Percentiles rank a stretch among this genome's conserved stretches.
phyloP scores from a whole-genome alignment of 1,140 invertebrate species.

The Araneus ventricosus region DNA sequence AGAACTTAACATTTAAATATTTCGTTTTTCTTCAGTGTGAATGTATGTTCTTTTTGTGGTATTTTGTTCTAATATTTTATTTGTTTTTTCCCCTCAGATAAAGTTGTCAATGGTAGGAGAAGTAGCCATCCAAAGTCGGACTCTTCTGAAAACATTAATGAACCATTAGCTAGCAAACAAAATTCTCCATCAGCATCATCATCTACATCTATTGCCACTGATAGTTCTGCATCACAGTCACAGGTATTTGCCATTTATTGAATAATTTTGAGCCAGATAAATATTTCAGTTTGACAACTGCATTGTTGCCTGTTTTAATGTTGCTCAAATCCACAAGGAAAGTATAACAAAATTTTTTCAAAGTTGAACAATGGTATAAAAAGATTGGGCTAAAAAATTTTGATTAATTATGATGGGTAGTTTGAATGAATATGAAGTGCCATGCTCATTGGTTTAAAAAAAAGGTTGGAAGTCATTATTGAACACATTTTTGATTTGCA shows the following conservation, averaged over 20 bases:
- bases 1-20: no score
- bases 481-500: no score
- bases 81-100: neutral
- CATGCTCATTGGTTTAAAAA: no score
- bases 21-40: no score
- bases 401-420: no score
- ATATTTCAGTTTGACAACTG: neutral
- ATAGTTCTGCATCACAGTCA: conserved; percentile 79
- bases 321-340: neutral
- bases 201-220: conserved; percentile 89
- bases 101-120: conserved; percentile 41
- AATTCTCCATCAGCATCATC: conserved; percentile 85
- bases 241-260: no score
- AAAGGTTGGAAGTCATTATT: no score
- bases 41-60: no score
- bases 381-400: no score
- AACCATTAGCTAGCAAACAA: conserved; percentile 63
- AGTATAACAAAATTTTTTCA: neutral
- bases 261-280: neutral
- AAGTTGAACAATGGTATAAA: neutral
- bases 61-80: neutral
- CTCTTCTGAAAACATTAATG: conserved; percentile 69
- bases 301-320: no score
- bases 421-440: no score
- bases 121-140: conserved; percentile 63